These are phyloP conservation scores for Plumapathes pennacea DNA, from an alignment of 92 coral and sea anemone genomes.

Conservation along the genomic window DNA sequence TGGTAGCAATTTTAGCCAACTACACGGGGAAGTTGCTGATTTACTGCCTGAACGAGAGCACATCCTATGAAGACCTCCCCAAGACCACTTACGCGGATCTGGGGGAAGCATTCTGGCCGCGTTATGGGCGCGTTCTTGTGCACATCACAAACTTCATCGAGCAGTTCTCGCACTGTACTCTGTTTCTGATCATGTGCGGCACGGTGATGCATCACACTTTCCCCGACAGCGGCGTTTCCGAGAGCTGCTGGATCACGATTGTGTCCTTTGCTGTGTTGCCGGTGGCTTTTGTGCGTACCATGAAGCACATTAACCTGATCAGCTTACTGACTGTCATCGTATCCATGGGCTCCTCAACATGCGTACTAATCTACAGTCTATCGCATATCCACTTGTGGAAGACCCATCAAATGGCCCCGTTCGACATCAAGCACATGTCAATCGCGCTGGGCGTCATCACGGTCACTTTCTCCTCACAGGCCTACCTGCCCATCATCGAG, in stretches of 20 bases:
- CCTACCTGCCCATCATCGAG: conserved; percentile 83
- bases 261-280: conserved; percentile 81
- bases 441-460: conserved; percentile 84
- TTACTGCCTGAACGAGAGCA: conserved; percentile 79
- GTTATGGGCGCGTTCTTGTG: conserved; percentile 80
- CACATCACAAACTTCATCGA: conserved; percentile 85
- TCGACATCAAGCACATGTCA: conserved; percentile 75
- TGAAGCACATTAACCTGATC: conserved; percentile 84
- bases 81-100: conserved; percentile 77
- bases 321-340: conserved; percentile 80
- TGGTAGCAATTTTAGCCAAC: conserved; percentile 76
- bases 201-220: conserved; percentile 87
- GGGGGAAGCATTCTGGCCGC: conserved; percentile 88
- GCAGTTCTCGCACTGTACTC: conserved; percentile 85
- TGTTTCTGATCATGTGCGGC: conserved; percentile 88
- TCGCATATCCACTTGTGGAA: conserved; percentile 66
- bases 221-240: conserved; percentile 85
- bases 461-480: conserved; percentile 79
- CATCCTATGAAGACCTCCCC: conserved; percentile 65
- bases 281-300: conserved; percentile 73
- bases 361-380: conserved; percentile 75
- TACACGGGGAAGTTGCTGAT: conserved; percentile 85
- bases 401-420: conserved; percentile 65
- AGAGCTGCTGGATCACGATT: conserved; percentile 80
- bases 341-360: conserved; percentile 77